phyloP scores from a whole-genome alignment of 2,113 vertebrate genomes.

The Callaeas wilsoni region DNA sequence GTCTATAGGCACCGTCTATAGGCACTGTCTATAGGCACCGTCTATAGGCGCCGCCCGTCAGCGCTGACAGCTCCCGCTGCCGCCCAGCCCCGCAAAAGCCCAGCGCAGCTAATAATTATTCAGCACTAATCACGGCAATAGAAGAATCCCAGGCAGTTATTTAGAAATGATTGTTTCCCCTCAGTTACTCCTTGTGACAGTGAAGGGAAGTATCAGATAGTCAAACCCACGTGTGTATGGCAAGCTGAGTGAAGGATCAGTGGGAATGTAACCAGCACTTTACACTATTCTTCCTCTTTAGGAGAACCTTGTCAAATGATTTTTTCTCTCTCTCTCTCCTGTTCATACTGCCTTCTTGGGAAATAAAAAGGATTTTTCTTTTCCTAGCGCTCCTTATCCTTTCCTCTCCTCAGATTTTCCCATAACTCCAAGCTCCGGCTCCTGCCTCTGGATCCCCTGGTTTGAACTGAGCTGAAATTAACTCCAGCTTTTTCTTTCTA shows the following conservation, averaged over 20 bases:
- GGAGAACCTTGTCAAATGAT: slow-evolving; percentile 38
- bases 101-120: slow-evolving; percentile 63
- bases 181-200: slow-evolving; percentile 64
- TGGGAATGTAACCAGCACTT: slow-evolving; percentile 61
- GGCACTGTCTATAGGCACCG: slow-evolving; percentile 31
- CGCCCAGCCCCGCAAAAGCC: not conserved
- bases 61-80: not conserved
- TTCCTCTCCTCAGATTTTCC: not conserved
- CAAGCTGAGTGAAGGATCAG: slow-evolving; percentile 57
- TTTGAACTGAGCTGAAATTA: slow-evolving; percentile 59
- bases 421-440: not conserved
- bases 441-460: not conserved
- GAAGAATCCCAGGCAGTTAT: slow-evolving; percentile 59
- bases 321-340: not conserved
- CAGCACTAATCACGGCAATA: slow-evolving; percentile 68
- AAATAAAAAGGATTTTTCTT: slow-evolving; percentile 30
- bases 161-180: slow-evolving; percentile 69
- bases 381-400: not conserved
- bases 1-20: slow-evolving; percentile 51
- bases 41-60: not conserved
- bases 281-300: slow-evolving; percentile 51
- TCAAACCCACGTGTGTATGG: slow-evolving; percentile 18
- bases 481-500: slow-evolving; percentile 29
- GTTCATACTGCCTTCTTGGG: slow-evolving; percentile 28
- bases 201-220: slow-evolving; percentile 58